Conservation (phyloP, 2,888 invertebrate species). For the Erebia palarica region DNA sequence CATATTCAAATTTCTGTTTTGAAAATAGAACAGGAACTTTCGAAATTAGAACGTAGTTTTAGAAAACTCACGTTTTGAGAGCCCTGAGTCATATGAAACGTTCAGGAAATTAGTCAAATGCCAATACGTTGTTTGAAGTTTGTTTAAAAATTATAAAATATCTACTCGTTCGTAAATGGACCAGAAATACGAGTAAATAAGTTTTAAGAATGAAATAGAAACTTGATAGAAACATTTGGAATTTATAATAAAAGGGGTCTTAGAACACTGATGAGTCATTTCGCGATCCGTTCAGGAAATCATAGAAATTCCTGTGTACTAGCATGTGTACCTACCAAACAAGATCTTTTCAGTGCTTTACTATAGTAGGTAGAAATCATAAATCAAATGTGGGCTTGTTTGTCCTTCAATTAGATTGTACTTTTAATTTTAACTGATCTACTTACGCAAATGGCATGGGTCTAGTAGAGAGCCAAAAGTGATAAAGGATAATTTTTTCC, state of each 20-base stretch:
- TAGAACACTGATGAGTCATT: background rate
- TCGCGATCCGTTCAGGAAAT: slow-evolving; percentile 1
- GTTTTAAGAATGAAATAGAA: background rate
- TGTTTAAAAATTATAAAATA: background rate
- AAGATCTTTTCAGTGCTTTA: no score
- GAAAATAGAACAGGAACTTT: slow-evolving; percentile 46
- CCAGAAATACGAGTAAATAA: background rate
- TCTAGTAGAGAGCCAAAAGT: no score
- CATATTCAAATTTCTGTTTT: slow-evolving; percentile 75
- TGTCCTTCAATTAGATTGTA: no score
- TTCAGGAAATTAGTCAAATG: slow-evolving; percentile 64
- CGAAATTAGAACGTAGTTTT: slow-evolving; percentile 35
- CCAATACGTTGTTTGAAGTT: slow-evolving; percentile 25
- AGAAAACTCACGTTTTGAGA: slow-evolving; percentile 28
- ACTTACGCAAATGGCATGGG: no score
- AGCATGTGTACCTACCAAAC: no score
- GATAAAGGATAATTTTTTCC: no score
- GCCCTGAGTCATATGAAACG: slow-evolving; percentile 35
- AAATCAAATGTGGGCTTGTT: no score
- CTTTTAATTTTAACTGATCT: no score
- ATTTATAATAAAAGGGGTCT: background rate
- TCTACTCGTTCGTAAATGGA: background rate
- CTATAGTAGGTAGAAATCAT: no score
- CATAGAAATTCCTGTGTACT: background rate
- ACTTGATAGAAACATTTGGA: background rate